Conservation (phyloP, 2,113 vertebrate genomes). For the Clarias macrocephalus region DNA sequence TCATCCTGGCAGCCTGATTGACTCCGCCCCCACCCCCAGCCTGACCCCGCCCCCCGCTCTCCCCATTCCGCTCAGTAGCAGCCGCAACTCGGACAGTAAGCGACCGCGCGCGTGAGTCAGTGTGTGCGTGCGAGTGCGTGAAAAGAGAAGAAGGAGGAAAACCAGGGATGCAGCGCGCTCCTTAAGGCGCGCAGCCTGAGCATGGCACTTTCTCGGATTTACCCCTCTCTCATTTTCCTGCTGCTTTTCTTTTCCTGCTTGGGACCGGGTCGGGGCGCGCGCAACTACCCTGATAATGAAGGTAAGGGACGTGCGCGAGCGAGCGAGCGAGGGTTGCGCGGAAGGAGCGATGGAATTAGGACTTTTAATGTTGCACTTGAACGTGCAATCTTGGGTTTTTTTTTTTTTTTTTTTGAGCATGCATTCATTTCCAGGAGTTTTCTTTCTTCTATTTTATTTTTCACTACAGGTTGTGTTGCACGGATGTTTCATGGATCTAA, state of each 20-base stretch:
- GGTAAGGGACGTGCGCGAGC: slow-evolving; percentile 62
- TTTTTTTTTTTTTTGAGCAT: not conserved
- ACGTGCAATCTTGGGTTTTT: not conserved
- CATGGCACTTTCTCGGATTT: slow-evolving; percentile 79
- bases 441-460: not conserved
- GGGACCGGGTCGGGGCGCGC: slow-evolving; percentile 63
- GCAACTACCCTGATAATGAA: slow-evolving; percentile 82
- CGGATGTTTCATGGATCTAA: not conserved
- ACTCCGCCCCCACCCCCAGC: slow-evolving; percentile 60
- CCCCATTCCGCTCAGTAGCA: slow-evolving; percentile 47
- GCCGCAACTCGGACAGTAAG: slow-evolving; percentile 63
- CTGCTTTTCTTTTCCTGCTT: slow-evolving; percentile 58
- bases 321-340: not conserved
- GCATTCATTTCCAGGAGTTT: not conserved
- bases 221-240: slow-evolving; percentile 67
- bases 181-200: slow-evolving; percentile 74
- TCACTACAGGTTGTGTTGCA: not conserved
- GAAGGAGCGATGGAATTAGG: not conserved
- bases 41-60: slow-evolving; percentile 64
- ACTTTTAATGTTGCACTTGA: not conserved
- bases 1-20: slow-evolving; percentile 65
- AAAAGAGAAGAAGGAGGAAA: not conserved
- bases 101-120: not conserved
- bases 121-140: not conserved
- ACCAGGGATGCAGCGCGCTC: slow-evolving; percentile 77